Conservation (phyloP, 2,797 vertebrate genomes). For the Limnodromus scolopaceus region DNA sequence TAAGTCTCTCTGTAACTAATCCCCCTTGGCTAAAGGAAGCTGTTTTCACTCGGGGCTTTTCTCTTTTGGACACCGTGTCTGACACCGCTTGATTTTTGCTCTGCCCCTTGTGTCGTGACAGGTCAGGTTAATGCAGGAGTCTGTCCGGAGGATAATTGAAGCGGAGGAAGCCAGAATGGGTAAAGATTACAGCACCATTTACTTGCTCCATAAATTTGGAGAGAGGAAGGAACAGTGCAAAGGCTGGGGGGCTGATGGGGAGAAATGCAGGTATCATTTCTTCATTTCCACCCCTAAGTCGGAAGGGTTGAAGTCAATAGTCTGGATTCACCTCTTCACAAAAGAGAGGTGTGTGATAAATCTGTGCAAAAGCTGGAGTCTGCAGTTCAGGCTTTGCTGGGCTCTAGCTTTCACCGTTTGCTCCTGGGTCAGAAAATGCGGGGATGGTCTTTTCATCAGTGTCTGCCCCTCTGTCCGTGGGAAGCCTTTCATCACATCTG, state of each 20-base stretch:
- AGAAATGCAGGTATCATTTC: background rate
- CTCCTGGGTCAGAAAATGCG: background rate
- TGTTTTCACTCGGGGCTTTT: background rate
- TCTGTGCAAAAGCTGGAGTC: background rate
- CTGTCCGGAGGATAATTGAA: constrained; percentile 95
- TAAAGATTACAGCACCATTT: constrained; percentile 69
- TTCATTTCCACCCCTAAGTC: background rate
- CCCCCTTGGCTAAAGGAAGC: background rate
- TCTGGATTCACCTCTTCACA: background rate
- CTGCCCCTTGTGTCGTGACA: constrained; percentile 57
- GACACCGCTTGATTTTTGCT: background rate
- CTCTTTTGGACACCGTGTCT: background rate
- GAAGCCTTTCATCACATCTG: background rate
- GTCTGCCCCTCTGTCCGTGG: background rate
- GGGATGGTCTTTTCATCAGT: background rate
- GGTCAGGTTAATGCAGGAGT: constrained; percentile 98
- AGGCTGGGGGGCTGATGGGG: background rate
- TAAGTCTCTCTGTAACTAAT: constrained; percentile 72
- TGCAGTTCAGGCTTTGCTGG: background rate
- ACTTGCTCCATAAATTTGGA: background rate
- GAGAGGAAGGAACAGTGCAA: background rate
- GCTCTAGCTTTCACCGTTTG: background rate
- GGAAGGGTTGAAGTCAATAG: background rate
- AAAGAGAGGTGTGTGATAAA: background rate
- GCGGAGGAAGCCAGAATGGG: constrained; percentile 96